Percentiles rank a stretch among this genome's conserved stretches.
phyloP scores from a whole-genome alignment of 2,113 vertebrate species.

The Callipepla californica region DNA sequence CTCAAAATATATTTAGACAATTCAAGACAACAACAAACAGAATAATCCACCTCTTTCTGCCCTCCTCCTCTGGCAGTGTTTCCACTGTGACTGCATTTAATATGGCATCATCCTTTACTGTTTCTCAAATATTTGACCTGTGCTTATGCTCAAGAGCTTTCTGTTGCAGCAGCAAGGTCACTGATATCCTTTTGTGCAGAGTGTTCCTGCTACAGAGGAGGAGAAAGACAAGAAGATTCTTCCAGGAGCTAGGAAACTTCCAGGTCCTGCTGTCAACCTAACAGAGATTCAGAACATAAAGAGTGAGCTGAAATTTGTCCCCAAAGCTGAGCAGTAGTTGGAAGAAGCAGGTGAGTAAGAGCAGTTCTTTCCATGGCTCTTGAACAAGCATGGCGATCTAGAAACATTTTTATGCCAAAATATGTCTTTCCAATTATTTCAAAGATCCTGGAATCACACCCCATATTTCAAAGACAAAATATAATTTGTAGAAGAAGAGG shows the following conservation, averaged over 20 bases:
- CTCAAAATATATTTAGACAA: not conserved
- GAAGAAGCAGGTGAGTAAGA: conserved; percentile 71
- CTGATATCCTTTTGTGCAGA: conserved; percentile 62
- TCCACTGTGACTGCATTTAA: not conserved
- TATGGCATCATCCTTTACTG: not conserved
- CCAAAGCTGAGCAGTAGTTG: conserved; percentile 81
- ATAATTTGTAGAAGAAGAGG: not conserved
- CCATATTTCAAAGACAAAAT: not conserved
- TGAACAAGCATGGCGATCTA: not conserved
- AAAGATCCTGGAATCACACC: accelerated
- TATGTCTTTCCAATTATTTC: not conserved
- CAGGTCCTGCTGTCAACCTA: conserved; percentile 91
- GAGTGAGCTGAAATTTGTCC: conserved; percentile 90
- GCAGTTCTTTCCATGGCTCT: not conserved
- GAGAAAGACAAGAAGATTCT: conserved; percentile 89
- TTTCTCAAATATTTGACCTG: not conserved
- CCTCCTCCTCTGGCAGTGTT: accelerated
- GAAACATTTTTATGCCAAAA: not conserved
- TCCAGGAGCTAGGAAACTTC: conserved; percentile 92
- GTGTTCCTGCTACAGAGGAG: conserved; percentile 66
- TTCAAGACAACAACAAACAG: not conserved
- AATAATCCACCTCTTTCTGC: not conserved
- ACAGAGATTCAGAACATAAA: conserved; percentile 96
- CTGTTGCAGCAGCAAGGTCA: not conserved
- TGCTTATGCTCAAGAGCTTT: not conserved